phyloP scores from a whole-genome alignment of 2,888 invertebrate species.

The Sussaba pulchella region DNA sequence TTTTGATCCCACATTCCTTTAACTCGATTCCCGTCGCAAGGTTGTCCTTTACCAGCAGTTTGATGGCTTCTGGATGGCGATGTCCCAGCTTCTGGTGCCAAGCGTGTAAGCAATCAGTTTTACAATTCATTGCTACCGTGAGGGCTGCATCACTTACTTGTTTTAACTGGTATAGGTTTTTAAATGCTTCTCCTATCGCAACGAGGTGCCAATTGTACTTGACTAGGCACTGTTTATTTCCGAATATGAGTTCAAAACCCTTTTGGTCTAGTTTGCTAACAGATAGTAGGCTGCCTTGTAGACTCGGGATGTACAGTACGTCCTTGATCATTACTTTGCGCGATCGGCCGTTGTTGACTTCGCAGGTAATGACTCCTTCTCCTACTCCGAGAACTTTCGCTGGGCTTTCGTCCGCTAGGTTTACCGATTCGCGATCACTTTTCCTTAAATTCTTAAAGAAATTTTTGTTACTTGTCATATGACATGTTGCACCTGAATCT shows the following conservation, averaged over 20 bases:
- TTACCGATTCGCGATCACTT: constrained; percentile 27
- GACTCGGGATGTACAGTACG: constrained; percentile 61
- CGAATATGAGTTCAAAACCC: constrained; percentile 44
- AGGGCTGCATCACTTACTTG: constrained; percentile 33
- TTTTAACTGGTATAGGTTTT: constrained; percentile 60
- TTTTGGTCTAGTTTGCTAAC: constrained; percentile 59
- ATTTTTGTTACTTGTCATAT: constrained; percentile 62
- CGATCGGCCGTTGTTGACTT: constrained; percentile 10
- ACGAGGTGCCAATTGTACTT: constrained; percentile 35
- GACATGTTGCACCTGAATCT: constrained; percentile 68
- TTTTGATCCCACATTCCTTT: no score
- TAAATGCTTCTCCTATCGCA: constrained; percentile 35
- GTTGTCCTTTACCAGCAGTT: constrained; percentile 44
- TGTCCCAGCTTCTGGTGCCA: constrained; percentile 72
- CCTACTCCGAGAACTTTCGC: constrained; percentile 57
- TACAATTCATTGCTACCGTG: constrained; percentile 23
- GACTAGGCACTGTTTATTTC: constrained; percentile 50
- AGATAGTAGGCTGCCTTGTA: constrained; percentile 61
- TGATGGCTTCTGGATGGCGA: constrained; percentile 61
- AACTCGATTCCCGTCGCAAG: no score
- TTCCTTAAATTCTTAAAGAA: constrained; percentile 52
- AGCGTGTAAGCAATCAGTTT: constrained; percentile 61
- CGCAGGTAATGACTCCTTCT: constrained; percentile 48
- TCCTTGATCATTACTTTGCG: constrained; percentile 50
- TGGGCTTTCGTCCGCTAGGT: constrained; percentile 56